Evolutionary conservation across 1,140 invertebrate species (phyloP).

Genomic region (Notospermus geniculatus): DNA sequence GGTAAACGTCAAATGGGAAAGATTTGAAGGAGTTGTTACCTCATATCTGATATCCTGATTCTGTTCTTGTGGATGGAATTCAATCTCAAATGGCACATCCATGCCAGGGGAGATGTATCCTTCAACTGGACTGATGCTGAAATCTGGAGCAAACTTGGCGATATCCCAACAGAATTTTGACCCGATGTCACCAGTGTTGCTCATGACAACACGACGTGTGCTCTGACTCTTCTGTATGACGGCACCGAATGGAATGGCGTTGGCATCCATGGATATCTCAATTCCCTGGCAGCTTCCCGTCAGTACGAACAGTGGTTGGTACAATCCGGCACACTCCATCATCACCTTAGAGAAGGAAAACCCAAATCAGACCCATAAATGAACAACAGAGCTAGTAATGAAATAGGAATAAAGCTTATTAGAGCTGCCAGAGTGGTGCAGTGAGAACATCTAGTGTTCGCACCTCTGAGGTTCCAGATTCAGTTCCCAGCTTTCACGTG

Average conservation of each 20-base stretch:
- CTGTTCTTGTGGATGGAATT: slow-evolving; percentile 48
- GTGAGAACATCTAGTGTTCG: too few relatives aligned
- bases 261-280: slow-evolving; percentile 50
- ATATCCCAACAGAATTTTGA: slow-evolving; percentile 53
- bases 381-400: too few relatives aligned
- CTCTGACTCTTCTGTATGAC: slow-evolving; percentile 50
- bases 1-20: too few relatives aligned
- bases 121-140: slow-evolving; percentile 48
- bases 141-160: slow-evolving; percentile 50
- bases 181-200: slow-evolving; percentile 55
- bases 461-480: too few relatives aligned
- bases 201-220: slow-evolving; percentile 50
- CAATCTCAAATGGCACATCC: slow-evolving; percentile 55
- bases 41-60: slow-evolving; percentile 53
- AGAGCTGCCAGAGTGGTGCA: too few relatives aligned
- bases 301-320: slow-evolving; percentile 51
- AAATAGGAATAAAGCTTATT: too few relatives aligned
- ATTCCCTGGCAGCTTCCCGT: slow-evolving; percentile 52
- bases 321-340: slow-evolving; percentile 49
- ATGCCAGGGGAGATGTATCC: slow-evolving; percentile 55
- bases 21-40: too few relatives aligned
- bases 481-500: too few relatives aligned
- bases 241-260: slow-evolving; percentile 50
- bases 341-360: slow-evolving; percentile 33
- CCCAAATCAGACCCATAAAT: neutral